These are phyloP conservation scores for Oostethus manadensis DNA, from an alignment of 2,113 vertebrate genomes.

Conservation along the genomic window DNA sequence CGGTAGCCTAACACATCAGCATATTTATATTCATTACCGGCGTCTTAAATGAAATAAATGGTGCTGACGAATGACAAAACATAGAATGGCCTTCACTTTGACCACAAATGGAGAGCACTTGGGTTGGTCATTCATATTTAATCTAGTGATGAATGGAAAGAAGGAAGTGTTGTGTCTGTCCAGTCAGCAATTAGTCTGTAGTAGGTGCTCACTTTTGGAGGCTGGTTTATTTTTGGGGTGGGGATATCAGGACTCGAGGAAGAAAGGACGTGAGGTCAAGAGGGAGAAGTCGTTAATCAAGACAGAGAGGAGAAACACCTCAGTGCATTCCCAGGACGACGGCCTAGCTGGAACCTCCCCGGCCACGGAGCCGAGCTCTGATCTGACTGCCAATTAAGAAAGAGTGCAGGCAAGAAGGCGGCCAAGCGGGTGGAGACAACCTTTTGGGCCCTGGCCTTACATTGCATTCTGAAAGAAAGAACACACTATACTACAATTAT, in stretches of 20 bases:
- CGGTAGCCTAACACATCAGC: neutral
- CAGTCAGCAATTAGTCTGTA: conserved; percentile 1
- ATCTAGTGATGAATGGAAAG: conserved; percentile 40
- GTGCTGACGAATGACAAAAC: conserved; percentile 41
- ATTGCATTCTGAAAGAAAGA: conserved; percentile 22
- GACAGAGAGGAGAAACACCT: conserved; percentile 50
- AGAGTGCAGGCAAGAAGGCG: conserved; percentile 26
- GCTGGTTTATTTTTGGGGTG: conserved; percentile 13
- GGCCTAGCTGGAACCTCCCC: conserved; percentile 38
- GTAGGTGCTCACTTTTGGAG: no score
- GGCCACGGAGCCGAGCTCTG: conserved; percentile 41
- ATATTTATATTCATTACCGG: conserved; percentile 39
- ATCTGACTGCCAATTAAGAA: conserved; percentile 61
- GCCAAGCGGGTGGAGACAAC: conserved; percentile 30
- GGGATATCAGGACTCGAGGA: conserved; percentile 50
- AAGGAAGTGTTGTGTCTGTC: conserved; percentile 6
- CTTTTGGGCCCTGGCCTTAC: conserved; percentile 53
- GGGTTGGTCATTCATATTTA: conserved; percentile 50
- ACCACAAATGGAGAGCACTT: conserved; percentile 37
- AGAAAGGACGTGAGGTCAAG: conserved; percentile 39
- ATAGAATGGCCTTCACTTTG: conserved; percentile 16
- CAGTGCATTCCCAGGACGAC: conserved; percentile 32
- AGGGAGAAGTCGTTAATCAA: conserved; percentile 62
- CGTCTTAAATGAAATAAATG: conserved; percentile 38
- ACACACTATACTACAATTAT: no score